Conservation (phyloP, 2,113 vertebrate species). For the Aspiorhynchus laticeps region DNA sequence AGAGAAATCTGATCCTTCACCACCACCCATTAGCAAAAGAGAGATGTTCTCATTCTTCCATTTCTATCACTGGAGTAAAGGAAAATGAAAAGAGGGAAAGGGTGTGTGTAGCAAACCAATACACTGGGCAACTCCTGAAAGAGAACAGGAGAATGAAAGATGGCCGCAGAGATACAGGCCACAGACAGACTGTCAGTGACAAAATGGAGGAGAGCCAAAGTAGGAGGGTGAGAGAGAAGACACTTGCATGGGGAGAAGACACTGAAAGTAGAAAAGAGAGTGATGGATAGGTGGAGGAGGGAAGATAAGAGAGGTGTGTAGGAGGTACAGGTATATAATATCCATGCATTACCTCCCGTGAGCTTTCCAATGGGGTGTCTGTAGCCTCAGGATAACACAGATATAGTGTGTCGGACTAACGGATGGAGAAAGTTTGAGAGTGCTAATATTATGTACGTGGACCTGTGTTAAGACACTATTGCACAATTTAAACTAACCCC, state of each 20-base stretch:
- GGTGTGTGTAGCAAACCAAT: slow-evolving; percentile 15
- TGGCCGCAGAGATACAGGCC: background rate
- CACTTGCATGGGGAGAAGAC: slow-evolving; percentile 1
- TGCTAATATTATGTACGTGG: background rate
- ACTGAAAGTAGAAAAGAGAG: background rate
- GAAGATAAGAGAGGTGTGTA: slow-evolving; percentile 31
- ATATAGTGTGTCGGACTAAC: slow-evolving; percentile 5
- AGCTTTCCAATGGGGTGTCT: slow-evolving; percentile 4
- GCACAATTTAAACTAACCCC: no score
- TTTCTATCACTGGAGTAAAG: background rate
- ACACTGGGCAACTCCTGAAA: background rate
- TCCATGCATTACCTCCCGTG: slow-evolving; percentile 25
- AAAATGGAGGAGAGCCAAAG: slow-evolving; percentile 1
- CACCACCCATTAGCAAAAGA: slow-evolving; percentile 40
- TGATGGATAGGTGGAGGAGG: slow-evolving; percentile 10
- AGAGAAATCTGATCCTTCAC: slow-evolving; percentile 40
- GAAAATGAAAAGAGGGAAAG: background rate
- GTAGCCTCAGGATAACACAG: slow-evolving; percentile 10
- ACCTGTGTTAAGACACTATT: background rate
- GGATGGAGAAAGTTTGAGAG: background rate
- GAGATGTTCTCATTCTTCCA: slow-evolving; percentile 5
- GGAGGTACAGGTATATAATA: slow-evolving; percentile 42
- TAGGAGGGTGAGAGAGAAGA: slow-evolving; percentile 13
- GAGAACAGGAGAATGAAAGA: slow-evolving; percentile 8
- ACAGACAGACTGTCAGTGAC: slow-evolving; percentile 9